Evolutionary conservation across 2,888 invertebrate genomes (phyloP), one percentile per base, ranked within the genome.

Genomic region (Ophion ellenae): DNA sequence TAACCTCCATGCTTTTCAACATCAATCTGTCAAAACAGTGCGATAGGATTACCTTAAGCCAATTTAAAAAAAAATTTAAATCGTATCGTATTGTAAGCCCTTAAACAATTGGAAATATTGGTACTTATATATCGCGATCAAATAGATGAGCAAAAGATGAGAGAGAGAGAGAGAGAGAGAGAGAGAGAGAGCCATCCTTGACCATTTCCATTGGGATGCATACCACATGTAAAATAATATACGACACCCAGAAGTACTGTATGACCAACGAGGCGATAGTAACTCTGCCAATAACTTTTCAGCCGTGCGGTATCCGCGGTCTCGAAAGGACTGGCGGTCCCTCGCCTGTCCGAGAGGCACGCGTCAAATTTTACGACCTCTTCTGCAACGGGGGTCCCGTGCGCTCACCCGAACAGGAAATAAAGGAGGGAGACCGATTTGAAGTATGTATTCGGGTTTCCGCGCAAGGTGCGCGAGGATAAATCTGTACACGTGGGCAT

Each of bases 221-320:
- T 70, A 40, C 63, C 32, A 45, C 69, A 59, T 32, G 28, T 79
- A 20, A 28, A 40, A 71, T 63, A 36, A 64, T 40, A 64, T 36
- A 61, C 32, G 32, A 71, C 63, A 36, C 11, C 20, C 17, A 53
- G 40, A 36, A 14, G 2, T 11, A 24, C 17, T 20, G 28, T 40
- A 57, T 10, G 40, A 59, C 24, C 71, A 73, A 36, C 83, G 14
- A 17, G 59, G 67, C 73, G 76, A 82, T 79, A 82, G 59, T 74
- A 80, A 85, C 71, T 82, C 64, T 64, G 85, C 79, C 85, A 82
- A 85, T 85, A 82, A 79, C 76, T 85, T 85, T 82, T 67, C 40
- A 32, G 70, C 36, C 79, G 76, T 79, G 76, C 32, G 81, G 74
- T 81, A 71, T 74, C 66, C 32, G 76, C 69, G 66, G 64, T 82